Base-by-base conservation (phyloP, 2,113 vertebrate genomes). In the Pholis gunnellus region DNA sequence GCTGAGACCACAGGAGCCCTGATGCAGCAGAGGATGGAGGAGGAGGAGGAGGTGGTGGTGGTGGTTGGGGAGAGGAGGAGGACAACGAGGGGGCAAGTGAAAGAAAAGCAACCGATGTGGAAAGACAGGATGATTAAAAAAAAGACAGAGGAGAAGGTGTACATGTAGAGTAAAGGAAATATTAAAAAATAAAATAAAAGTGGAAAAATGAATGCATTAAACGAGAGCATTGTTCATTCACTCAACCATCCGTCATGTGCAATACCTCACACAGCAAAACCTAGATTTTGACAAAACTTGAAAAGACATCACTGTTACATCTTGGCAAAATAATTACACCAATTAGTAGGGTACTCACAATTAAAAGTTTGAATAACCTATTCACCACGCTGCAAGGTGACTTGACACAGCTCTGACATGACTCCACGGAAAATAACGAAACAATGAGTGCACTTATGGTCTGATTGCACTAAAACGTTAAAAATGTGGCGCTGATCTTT, bases 1-100 rank as follows among this genome's bases (percentile, higher is more conserved):
- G 79, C 91, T 91, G 92, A 93, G 93, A 91, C 94, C 91, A 89
- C 91, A 88, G 91, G 92, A 90, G 90, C 87, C 92, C 90, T 87
- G 88, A 85, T 90, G 91, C 81, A 82, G 82, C 78, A 87, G 81
- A 92, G 56, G 88, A 90, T 89, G 86, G 84, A 86, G 75, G 83
- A 77, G 82, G 83, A 54, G 78, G 66, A 14, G 59, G 72, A 20
- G 65, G 81, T 64, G 65, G 6, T 50, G 46, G 22, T 11, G 22
- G 25, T 15, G 56, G 25, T 29, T 6, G 25, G 6, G 56, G 50
- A 71, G 61, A 46, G 59, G 63, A 68, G 79, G 74, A 60, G 72
- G 63, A 44, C 11, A 1, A 15, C 34, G 52, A 75, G 74, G 78
- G 76, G 89, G 77, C 65, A 75, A 83, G 67, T 42, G 71, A 83